phyloP scores from a whole-genome alignment of 2,888 invertebrate genomes.

The Drosophila prostipennis region DNA sequence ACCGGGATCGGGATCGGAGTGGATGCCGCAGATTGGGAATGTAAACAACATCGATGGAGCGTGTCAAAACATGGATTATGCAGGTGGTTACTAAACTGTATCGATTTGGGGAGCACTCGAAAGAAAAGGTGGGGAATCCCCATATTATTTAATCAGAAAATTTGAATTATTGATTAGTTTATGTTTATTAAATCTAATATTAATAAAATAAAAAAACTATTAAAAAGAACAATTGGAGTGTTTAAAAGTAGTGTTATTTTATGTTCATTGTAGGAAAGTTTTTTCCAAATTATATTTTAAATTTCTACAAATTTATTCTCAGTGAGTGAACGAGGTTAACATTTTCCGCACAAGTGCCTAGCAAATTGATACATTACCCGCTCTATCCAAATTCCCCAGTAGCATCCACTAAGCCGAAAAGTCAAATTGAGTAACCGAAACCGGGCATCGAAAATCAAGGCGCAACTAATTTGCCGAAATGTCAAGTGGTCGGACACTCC shows the following conservation, averaged over 20 bases:
- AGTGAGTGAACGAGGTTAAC: background rate
- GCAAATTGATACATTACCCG: constrained; percentile 24
- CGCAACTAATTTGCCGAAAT: constrained; percentile 75
- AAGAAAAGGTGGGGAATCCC: too few species aligned
- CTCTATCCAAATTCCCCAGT: background rate
- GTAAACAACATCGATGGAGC: constrained; percentile 22
- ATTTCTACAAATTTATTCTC: too few species aligned
- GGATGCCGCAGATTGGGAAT: constrained; percentile 8
- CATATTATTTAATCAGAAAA: too few species aligned
- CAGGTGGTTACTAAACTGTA: constrained; percentile 23
- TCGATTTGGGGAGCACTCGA: constrained; percentile 7
- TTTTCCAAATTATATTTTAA: too few species aligned
- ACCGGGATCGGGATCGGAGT: constrained; percentile 48
- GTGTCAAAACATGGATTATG: constrained; percentile 41
- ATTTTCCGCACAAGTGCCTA: background rate
- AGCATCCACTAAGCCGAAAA: constrained; percentile 5
- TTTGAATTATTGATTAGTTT: too few species aligned
- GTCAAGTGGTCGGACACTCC: constrained; percentile 69
- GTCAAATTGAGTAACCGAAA: constrained; percentile 23
- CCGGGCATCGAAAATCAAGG: constrained; percentile 60
- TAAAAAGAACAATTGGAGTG: too few species aligned
- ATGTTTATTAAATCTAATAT: too few species aligned
- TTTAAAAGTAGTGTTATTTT: too few species aligned
- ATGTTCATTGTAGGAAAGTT: too few species aligned
- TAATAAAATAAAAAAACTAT: too few species aligned